These are phyloP conservation scores for Ichneumon xanthorius DNA, from an alignment of 2,888 invertebrate genomes.

Conservation along the genomic window DNA sequence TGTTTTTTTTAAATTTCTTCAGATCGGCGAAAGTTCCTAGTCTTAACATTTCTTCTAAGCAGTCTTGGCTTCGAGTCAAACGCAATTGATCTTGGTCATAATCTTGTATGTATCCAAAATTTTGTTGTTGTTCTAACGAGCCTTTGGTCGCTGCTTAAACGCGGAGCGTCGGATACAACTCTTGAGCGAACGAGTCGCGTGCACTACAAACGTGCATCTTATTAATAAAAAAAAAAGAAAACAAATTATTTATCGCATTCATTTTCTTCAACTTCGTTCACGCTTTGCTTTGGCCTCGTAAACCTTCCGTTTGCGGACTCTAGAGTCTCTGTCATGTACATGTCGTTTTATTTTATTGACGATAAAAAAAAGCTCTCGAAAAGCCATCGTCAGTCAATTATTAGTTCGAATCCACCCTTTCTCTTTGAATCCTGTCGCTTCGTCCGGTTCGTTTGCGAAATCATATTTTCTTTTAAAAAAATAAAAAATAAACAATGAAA, in stretches of 20 bases:
- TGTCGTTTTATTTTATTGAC: constrained; percentile 18
- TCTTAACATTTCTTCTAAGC: constrained; percentile 30
- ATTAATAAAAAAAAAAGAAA: neutral
- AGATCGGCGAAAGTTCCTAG: constrained; percentile 30
- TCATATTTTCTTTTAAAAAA: constrained; percentile 9
- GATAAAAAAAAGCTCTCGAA: neutral
- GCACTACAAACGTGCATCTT: neutral
- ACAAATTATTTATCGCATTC: neutral
- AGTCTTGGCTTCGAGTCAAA: constrained; percentile 57
- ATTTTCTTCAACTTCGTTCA: constrained; percentile 2
- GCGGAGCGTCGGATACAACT: neutral
- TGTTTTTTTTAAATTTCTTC: neutral
- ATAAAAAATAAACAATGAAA: constrained; percentile 28
- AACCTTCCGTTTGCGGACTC: constrained; percentile 21
- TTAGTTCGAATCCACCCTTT: neutral
- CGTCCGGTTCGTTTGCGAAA: constrained; percentile 37
- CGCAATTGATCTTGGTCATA: constrained; percentile 46
- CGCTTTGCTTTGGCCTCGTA: constrained; percentile 45
- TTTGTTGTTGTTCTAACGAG: constrained; percentile 10
- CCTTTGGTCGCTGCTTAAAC: constrained; percentile 18
- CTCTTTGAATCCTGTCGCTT: neutral
- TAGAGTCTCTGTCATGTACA: constrained; percentile 29
- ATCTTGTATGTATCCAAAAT: neutral
- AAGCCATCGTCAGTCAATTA: constrained; percentile 1
- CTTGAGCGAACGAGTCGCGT: constrained; percentile 8